phyloP scores from a whole-genome alignment of 2,113 vertebrate genomes.

The Periophthalmus modestus region DNA sequence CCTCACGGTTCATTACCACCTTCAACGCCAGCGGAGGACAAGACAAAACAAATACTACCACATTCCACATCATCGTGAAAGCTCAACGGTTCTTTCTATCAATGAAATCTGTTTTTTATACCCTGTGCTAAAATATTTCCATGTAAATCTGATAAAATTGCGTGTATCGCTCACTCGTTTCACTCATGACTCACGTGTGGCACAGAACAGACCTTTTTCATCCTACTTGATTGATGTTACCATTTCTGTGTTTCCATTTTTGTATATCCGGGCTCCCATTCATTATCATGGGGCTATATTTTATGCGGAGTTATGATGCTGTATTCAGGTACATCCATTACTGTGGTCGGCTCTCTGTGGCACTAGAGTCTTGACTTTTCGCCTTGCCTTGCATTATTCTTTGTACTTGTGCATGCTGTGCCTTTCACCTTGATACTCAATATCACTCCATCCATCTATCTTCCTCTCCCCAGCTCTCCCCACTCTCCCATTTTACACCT shows the following conservation, averaged over 20 bases:
- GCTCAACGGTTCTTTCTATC: background rate
- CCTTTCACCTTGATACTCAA: slow-evolving; percentile 42
- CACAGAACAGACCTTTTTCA: slow-evolving; percentile 9
- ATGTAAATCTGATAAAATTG: slow-evolving; percentile 27
- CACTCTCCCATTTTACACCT: slow-evolving; percentile 34
- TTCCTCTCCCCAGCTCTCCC: background rate
- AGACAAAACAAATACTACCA: background rate
- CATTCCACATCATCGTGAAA: background rate
- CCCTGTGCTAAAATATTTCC: slow-evolving; percentile 30
- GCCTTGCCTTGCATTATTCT: slow-evolving; percentile 38
- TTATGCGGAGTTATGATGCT: slow-evolving; percentile 24
- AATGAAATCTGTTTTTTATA: slow-evolving; percentile 25
- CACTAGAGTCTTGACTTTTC: slow-evolving; percentile 29
- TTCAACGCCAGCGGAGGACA: background rate
- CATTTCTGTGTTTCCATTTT: slow-evolving; percentile 17
- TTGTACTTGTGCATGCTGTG: slow-evolving; percentile 28
- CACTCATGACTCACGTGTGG: slow-evolving; percentile 2
- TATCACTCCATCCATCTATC: slow-evolving; percentile 39
- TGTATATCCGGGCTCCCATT: slow-evolving; percentile 13
- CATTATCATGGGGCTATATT: slow-evolving; percentile 21
- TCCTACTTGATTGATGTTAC: slow-evolving; percentile 22
- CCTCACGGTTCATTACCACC: background rate
- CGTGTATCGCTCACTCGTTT: slow-evolving; percentile 18
- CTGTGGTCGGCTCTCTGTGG: slow-evolving; percentile 35
- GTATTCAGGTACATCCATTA: slow-evolving; percentile 40